Evolutionary conservation across 2,888 invertebrate species (phyloP), one percentile per base, ranked within the genome.

Genomic region (Ametastegia equiseti): DNA sequence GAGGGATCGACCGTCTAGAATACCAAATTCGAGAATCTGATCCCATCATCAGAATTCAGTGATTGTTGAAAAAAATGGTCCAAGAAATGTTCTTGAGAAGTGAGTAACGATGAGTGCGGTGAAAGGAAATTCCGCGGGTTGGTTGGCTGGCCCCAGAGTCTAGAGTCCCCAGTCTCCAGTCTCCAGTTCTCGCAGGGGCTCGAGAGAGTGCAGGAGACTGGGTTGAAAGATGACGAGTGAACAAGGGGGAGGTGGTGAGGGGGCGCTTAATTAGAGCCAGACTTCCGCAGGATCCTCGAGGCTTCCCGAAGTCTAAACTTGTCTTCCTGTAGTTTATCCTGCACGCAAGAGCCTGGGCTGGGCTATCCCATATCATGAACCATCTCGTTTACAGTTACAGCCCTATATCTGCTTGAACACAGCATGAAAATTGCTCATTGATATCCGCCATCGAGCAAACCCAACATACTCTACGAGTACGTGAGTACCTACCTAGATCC

Each of bases 221-320:
- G 83, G 82, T 80, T 82, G 83, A 80, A 81, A 78, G 81, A 81
- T 79, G 84, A 81, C 84, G 83, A 82, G 89, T 82, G 81, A 69
- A 78, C 81, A 82, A 65, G 71, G 19, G 80, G 60, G 50, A 39
- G 84, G 82, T 82, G 86, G 85, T 84, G 86, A 85, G 85, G 88
- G 86, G 89, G 86, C 87, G 91, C 91, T 91, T 91, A 91, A 91
- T 91, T 91, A 91, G 91, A 91, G 88, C 86, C 90, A 91, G 91
- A 90, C 91, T 90, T 91, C 90, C 91, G 89, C 89, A 89, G 89
- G 89, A 90, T 90, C 89, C 90, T 91, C 87, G 89, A 90, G 91
- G 91, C 90, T 91, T 90, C 91, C 87, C 85, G 85, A 85, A 85
- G 83, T 87, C 87, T 88, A 88, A 89, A 90, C 86, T 90, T 90